Conservation (phyloP, 2,113 vertebrate genomes). For the Sula dactylatra region DNA sequence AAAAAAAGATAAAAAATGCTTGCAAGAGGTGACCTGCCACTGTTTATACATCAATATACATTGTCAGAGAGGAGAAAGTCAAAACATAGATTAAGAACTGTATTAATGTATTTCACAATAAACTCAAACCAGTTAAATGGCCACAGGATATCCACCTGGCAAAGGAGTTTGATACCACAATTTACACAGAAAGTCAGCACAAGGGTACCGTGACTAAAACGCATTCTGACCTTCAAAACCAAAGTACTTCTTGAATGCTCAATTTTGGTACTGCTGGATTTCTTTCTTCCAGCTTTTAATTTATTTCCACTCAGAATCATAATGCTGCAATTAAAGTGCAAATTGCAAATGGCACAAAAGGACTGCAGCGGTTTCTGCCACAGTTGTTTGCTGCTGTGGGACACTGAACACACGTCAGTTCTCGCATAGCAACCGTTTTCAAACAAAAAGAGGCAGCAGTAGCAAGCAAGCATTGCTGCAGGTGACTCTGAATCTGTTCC, state of each 20-base stretch:
- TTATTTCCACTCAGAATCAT: background rate
- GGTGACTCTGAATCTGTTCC: background rate
- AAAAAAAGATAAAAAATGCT: background rate
- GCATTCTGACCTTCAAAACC: background rate
- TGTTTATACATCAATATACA: slow-evolving; percentile 33
- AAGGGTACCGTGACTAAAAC: background rate
- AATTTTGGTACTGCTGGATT: background rate
- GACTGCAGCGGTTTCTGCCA: background rate
- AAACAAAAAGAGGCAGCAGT: slow-evolving; percentile 24
- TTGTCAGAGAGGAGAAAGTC: background rate
- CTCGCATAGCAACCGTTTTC: background rate
- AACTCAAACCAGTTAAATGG: slow-evolving; percentile 22
- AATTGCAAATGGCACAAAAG: background rate
- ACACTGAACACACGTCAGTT: background rate
- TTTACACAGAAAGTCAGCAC: background rate
- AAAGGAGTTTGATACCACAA: background rate
- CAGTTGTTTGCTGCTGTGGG: background rate
- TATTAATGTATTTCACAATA: slow-evolving; percentile 1
- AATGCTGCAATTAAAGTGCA: background rate
- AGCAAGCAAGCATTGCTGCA: background rate
- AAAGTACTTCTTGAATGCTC: background rate
- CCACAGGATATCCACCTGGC: background rate
- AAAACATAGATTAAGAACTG: slow-evolving; percentile 38
- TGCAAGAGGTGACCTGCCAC: background rate
- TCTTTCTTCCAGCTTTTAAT: background rate